Base-by-base conservation (phyloP, 2,888 invertebrate genomes). In the Nebria salina region DNA sequence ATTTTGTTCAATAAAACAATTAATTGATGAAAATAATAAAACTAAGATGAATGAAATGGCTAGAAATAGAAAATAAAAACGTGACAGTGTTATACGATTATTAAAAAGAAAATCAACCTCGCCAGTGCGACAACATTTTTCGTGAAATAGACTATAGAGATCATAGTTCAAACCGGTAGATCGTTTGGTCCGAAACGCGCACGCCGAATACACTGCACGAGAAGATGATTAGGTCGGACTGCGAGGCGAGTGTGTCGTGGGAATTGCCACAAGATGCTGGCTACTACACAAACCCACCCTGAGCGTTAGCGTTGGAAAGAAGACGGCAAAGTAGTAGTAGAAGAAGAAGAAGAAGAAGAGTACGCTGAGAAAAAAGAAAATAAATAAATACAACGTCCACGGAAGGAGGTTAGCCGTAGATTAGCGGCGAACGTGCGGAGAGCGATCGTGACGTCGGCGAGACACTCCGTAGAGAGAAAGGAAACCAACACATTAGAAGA, bases 301-400 rank as follows among this genome's bases (percentile, higher is more conserved):
- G 34, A 54, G 54, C 13, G 54, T 11, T 8, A 54, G 54, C 54
- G 54, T 54, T 7, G 54, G 54, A 8, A 13, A 54, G 13, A 54
- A 54, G 54, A 54, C 54, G 54, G 8, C 20, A 20, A 20, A 20
- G 20, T 20, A 54, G 54, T 54, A 54, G 54, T 7, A 54, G 54
- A 54, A 5, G 54, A 8, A 6, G 8, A 54, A 54, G 54, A 54
- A 54, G 54, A 11, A 54, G 54, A 54, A 54, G 54, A 54, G 7
- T 5, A 54, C 54, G 65, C 65, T 65, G 65, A 72, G n/a, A 54
- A n/a, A 65, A 78, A 72, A 65, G 72, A 78, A 77, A 77, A 77
- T 77, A 77, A 77, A 77, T 77, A 78, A 78, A 78, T 78, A 73
- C 73, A 78, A 78, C 78, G 78, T 65, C 78, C 78, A 78, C 73